Percentiles rank a stretch among this genome's conserved stretches.
These are phyloP conservation scores for Rhogogaster chlorosoma DNA, from an alignment of 2,888 invertebrate species.

Conservation along the genomic window DNA sequence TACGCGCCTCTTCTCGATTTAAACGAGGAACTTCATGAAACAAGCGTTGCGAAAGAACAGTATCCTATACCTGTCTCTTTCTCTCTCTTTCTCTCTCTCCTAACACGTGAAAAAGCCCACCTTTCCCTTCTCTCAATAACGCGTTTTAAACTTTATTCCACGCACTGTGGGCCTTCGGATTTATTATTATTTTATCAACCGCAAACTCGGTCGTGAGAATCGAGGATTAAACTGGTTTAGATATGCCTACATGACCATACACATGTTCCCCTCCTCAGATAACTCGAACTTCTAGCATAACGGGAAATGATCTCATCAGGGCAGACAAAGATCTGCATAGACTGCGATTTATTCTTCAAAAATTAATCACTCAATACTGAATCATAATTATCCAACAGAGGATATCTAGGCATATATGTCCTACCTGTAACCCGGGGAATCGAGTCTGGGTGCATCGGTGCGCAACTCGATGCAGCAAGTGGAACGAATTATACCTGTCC, in stretches of 20 bases:
- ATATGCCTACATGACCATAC: no score
- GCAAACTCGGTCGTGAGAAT: not conserved
- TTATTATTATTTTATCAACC: not conserved
- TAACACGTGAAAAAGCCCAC: not conserved
- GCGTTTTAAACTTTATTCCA: not conserved
- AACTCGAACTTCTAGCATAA: not conserved
- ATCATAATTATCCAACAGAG: not conserved
- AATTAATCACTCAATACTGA: not conserved
- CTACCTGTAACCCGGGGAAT: not conserved
- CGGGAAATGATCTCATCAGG: not conserved
- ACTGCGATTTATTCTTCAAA: not conserved
- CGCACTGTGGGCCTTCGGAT: not conserved
- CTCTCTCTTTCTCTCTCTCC: not conserved
- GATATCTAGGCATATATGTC: not conserved
- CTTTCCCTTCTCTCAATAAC: not conserved
- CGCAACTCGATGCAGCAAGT: slow-evolving; percentile 48
- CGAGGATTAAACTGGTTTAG: not conserved
- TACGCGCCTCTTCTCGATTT: not conserved
- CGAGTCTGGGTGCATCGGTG: slow-evolving; percentile 42
- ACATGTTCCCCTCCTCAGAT: not conserved
- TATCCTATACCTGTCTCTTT: not conserved
- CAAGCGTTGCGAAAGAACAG: not conserved
- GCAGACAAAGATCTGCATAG: not conserved
- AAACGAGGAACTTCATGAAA: not conserved
- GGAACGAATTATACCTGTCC: slow-evolving; percentile 43